A percentile compares a stretch with the other conserved stretches of the same genome.
phyloP scores from a whole-genome alignment of 2,113 vertebrate species.

The Genyomyrus donnyi region DNA sequence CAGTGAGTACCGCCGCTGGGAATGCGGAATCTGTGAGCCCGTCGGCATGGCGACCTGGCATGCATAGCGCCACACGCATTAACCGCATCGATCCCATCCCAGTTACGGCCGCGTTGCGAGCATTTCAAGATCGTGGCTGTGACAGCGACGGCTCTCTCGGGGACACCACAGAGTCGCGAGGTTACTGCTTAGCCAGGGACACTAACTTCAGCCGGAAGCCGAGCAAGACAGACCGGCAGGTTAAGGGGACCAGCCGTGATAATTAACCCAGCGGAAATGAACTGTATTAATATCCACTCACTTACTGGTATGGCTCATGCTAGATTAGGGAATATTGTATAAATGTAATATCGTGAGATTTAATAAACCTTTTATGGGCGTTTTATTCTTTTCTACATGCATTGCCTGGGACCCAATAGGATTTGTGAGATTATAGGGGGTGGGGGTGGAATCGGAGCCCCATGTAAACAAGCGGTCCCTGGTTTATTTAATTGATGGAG shows the following conservation, averaged over 20 bases:
- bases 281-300: not conserved
- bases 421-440: not conserved
- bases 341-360: not conserved
- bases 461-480: not conserved
- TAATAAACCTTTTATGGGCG: not conserved
- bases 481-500: not conserved
- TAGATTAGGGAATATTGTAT: not conserved
- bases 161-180: not conserved
- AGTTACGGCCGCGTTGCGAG: not conserved
- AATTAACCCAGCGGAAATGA: not conserved
- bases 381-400: not conserved
- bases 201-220: not conserved
- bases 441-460: not conserved
- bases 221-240: not conserved
- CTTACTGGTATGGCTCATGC: not conserved
- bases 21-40: not conserved
- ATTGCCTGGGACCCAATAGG: not conserved
- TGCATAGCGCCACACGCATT: not conserved
- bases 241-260: not conserved
- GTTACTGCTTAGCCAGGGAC: not conserved
- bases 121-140: not conserved
- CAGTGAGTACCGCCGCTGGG: slow-evolving; percentile 58
- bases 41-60: not conserved
- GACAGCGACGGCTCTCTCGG: not conserved
- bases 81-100: not conserved